Base-by-base conservation (phyloP, 2,797 vertebrate species). In the Poecile montanus region DNA sequence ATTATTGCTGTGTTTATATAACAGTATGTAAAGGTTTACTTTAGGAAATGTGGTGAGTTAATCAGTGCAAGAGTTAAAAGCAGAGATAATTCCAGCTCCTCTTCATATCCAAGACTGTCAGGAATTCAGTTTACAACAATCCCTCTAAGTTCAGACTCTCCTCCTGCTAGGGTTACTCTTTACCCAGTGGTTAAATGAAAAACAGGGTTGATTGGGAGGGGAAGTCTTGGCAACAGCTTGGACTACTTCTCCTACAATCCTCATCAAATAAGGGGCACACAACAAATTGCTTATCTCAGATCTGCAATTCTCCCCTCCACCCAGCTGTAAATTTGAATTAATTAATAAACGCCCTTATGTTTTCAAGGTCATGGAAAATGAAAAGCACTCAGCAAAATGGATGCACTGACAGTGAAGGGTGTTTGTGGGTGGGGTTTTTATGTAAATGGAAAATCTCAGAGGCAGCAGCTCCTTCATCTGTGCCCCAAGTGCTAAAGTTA, bases 311-410 rank as follows among this genome's bases (percentile, higher is more conserved):
- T 94, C 88, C 57, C 80, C 72, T 97, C 91, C 95, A 96, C 67
- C 85, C 95, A 95, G 87, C 88, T 95, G 95, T 92, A 93, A 96
- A 94, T 91, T 10, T 68, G 88, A 94, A 94, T 94, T 96, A 94
- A 96, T 95, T 95, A 96, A 88, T 95, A 90, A 95, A 91, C 0
- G 32, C 47, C 88, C 90, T 94, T n/a, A 74, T 68, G 74, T 86
- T 94, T 94, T 94, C 93, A 96, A 96, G 95, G 95, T 95, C 95
- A 95, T 7, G 38, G 86, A 62, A 93, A 96, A 95, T 92, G 72
- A 96, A 93, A 96, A 62, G 86, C 84, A 80, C 68, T 70, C 91
- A 77, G 67, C 68, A 95, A 89, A 95, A 91, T 25, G 58, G 81
- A 82, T 87, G 90, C 90, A 85, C 48, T 94, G 89, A 82, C 75